Conservation (phyloP, 2,113 vertebrate species). For the Thalassarche chlororhynchos region DNA sequence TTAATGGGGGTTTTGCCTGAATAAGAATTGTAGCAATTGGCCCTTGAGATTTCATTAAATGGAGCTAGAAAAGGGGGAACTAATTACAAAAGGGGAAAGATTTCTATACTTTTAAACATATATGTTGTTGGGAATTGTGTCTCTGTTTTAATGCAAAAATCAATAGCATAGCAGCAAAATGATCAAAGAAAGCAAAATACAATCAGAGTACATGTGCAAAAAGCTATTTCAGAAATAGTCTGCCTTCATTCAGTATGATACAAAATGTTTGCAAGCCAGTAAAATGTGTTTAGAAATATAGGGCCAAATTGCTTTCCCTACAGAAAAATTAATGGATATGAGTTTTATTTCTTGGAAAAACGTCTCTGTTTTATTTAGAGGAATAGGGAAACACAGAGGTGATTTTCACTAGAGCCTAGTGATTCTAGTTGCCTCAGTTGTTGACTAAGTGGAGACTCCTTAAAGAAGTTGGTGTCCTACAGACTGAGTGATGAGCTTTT, state of each 20-base stretch:
- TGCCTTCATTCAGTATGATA: background rate
- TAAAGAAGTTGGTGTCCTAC: background rate
- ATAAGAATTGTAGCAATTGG: background rate
- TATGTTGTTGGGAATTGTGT: background rate
- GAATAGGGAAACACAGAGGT: background rate
- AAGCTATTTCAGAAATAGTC: background rate
- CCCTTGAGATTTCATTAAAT: background rate
- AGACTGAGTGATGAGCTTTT: background rate
- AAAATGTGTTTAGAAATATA: background rate
- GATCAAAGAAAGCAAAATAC: conserved; percentile 9
- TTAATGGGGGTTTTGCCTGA: background rate
- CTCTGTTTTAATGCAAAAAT: conserved; percentile 20
- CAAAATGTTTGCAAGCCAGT: background rate
- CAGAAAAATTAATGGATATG: background rate
- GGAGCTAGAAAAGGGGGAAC: background rate
- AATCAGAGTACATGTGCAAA: background rate
- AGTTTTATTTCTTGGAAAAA: background rate
- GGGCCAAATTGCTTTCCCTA: background rate
- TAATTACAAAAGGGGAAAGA: background rate
- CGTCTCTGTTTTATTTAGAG: background rate
- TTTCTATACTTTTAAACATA: background rate
- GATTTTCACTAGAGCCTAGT: background rate
- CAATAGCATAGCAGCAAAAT: conserved; percentile 1
- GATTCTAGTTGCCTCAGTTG: background rate
- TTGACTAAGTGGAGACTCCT: background rate